phyloP scores from a whole-genome alignment of 2,113 vertebrate species.

The Onychorhynchus coronatus region DNA sequence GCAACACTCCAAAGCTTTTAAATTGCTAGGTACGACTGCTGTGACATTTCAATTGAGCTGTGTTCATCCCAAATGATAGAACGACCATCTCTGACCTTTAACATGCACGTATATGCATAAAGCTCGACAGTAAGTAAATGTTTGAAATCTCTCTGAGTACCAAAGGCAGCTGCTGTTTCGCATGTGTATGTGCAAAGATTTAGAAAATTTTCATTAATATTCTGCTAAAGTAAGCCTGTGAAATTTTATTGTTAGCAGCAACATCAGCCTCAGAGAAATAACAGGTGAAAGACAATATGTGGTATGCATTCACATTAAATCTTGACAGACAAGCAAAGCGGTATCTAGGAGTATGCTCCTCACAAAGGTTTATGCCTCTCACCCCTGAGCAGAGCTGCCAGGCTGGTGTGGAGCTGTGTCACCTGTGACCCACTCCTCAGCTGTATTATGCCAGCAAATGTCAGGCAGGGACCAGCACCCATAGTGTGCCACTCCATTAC shows the following conservation, averaged over 20 bases:
- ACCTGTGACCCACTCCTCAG: neutral
- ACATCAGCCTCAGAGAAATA: conserved; percentile 18
- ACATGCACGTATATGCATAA: neutral
- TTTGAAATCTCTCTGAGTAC: conserved; percentile 42
- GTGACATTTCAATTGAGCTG: conserved; percentile 65
- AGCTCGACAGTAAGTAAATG: conserved; percentile 44
- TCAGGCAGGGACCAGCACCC: neutral
- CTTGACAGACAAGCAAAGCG: neutral
- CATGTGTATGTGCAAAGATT: conserved; percentile 18
- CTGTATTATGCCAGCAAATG: neutral
- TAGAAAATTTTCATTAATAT: conserved; percentile 56
- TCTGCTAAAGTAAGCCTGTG: conserved; percentile 21
- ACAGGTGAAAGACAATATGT: conserved; percentile 32
- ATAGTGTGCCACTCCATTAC: neutral
- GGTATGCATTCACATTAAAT: neutral
- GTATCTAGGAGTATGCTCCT: neutral
- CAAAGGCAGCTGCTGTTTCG: conserved; percentile 18
- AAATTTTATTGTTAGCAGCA: conserved; percentile 37
- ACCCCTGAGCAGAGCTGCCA: neutral
- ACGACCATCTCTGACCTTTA: conserved; percentile 58
- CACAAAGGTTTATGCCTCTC: neutral
- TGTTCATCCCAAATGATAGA: conserved; percentile 52
- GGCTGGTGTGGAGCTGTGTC: neutral
- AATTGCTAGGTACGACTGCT: conserved; percentile 53
- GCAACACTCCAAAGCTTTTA: conserved; percentile 54